Evolutionary conservation across 2,797 vertebrate genomes (phyloP).

Genomic region (Siniperca obscura): DNA sequence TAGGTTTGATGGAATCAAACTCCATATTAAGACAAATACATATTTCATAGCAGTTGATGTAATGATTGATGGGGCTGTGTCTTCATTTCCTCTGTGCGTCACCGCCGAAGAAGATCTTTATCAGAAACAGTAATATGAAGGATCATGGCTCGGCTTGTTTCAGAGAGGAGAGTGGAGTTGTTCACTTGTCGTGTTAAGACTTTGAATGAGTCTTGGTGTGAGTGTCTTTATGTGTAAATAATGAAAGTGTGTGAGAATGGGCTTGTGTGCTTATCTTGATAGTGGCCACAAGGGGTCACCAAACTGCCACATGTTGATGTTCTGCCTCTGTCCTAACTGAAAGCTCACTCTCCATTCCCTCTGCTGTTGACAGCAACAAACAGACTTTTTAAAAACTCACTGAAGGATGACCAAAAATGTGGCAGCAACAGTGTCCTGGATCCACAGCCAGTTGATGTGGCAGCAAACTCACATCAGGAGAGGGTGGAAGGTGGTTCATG

Average conservation of each 20-base stretch:
- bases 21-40: conserved; percentile 78
- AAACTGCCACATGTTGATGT: conserved; percentile 59
- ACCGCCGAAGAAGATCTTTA: conserved; percentile 58
- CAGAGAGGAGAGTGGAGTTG: conserved; percentile 23
- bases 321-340: conserved; percentile 23
- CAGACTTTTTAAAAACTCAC: conserved; percentile 56
- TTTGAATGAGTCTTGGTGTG: conserved; percentile 46
- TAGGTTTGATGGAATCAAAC: conserved; percentile 80
- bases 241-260: background rate
- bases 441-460: conserved; percentile 53
- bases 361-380: conserved; percentile 51
- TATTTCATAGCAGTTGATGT: conserved; percentile 71
- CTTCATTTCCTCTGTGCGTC: conserved; percentile 70
- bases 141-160: conserved; percentile 60
- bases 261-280: background rate
- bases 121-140: conserved; percentile 53
- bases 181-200: conserved; percentile 46
- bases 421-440: conserved; percentile 52
- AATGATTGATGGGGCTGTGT: conserved; percentile 68
- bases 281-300: conserved; percentile 70
- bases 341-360: conserved; percentile 23
- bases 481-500: conserved; percentile 29
- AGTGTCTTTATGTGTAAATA: conserved; percentile 12
- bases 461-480: conserved; percentile 45
- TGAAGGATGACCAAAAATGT: conserved; percentile 69